Conservation (phyloP, 1,140 invertebrate species). For the Theocolax elegans region DNA sequence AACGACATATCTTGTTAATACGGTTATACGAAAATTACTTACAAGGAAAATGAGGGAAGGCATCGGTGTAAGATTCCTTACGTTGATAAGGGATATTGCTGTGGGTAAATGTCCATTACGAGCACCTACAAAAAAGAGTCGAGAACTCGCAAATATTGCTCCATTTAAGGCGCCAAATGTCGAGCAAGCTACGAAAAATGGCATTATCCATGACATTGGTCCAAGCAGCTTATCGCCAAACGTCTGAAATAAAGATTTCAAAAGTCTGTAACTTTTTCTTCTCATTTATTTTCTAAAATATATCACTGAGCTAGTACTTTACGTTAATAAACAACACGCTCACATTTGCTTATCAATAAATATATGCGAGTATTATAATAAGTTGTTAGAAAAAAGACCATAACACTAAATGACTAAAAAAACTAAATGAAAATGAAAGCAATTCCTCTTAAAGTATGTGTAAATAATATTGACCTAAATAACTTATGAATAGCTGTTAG, state of each 20-base stretch:
- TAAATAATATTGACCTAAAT: too few species aligned
- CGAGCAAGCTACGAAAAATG: constrained; percentile 87
- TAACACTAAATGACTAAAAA: too few species aligned
- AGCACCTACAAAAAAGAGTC: constrained; percentile 92
- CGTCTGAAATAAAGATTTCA: constrained; percentile 68
- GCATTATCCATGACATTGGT: constrained; percentile 85
- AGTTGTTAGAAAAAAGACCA: too few species aligned
- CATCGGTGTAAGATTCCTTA: constrained; percentile 87
- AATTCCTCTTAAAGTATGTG: too few species aligned
- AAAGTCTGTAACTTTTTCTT: too few species aligned
- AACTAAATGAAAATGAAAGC: too few species aligned
- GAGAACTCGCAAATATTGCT: constrained; percentile 87
- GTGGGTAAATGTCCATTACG: constrained; percentile 89
- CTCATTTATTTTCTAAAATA: too few species aligned
- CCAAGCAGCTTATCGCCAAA: constrained; percentile 87
- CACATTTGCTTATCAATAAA: too few species aligned
- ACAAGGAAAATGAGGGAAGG: constrained; percentile 93
- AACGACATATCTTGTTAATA: neutral
- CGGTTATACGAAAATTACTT: constrained; percentile 55
- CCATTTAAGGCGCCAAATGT: constrained; percentile 90
- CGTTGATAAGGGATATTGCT: constrained; percentile 88
- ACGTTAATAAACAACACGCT: too few species aligned
- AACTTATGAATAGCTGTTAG: too few species aligned
- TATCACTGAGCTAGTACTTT: too few species aligned
- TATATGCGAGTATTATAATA: too few species aligned